A percentile compares a stretch with the other conserved stretches of the same genome.
Evolutionary conservation across 2,113 vertebrate genomes (phyloP).

Genomic region (Ifrita kowaldi): DNA sequence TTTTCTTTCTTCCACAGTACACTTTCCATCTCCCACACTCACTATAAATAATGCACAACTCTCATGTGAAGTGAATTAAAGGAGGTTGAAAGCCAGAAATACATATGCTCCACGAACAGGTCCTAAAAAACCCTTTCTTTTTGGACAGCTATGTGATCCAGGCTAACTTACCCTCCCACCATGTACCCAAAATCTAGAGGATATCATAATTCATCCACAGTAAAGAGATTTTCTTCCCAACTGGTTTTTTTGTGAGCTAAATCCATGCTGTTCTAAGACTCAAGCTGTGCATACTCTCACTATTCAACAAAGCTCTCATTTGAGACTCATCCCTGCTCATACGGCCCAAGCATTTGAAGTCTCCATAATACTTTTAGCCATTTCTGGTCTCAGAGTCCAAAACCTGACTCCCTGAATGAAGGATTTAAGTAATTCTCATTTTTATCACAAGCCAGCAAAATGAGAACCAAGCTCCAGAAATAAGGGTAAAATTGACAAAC

Average conservation of each 20-base stretch:
- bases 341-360: not conserved
- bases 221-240: not conserved
- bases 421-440: not conserved
- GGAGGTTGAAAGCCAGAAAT: slow-evolving; percentile 8
- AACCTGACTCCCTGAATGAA: not conserved
- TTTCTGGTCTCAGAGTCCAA: not conserved
- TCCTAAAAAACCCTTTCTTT: not conserved
- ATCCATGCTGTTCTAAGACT: not conserved
- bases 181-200: not conserved
- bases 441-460: not conserved
- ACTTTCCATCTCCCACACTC: slow-evolving; percentile 9
- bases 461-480: not conserved
- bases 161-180: not conserved
- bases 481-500: not conserved
- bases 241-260: not conserved
- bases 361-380: not conserved
- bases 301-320: not conserved
- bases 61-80: slow-evolving; percentile 21
- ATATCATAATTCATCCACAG: not conserved
- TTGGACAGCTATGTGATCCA: not conserved
- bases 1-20: slow-evolving; percentile 13
- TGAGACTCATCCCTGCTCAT: not conserved
- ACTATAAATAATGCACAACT: slow-evolving; percentile 41
- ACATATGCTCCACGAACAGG: not conserved
- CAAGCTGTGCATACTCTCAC: not conserved